phyloP scores from a whole-genome alignment of 1,140 invertebrate genomes.

The Panulirus ornatus region DNA sequence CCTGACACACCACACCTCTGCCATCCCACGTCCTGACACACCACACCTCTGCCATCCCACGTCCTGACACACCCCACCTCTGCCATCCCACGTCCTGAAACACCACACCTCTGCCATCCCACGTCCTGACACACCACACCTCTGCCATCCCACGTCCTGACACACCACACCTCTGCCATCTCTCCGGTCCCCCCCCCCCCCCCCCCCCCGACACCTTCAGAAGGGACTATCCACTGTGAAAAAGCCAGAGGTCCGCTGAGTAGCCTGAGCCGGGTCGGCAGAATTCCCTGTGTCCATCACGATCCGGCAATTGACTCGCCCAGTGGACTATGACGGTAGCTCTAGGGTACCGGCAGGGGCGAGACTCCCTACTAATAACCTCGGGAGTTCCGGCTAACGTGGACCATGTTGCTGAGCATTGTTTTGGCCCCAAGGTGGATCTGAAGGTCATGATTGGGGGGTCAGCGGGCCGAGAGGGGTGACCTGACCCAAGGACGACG shows the following conservation, averaged over 20 bases:
- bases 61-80: background rate
- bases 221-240: background rate
- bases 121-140: background rate
- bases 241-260: background rate
- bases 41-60: no score
- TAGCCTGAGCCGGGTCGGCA: background rate
- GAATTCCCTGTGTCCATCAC: slow-evolving; percentile 38
- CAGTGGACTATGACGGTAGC: slow-evolving; percentile 8
- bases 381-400: background rate
- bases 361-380: background rate
- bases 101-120: background rate
- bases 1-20: no score
- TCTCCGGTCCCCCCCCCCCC: slow-evolving; percentile 7
- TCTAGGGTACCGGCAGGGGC: no score
- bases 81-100: background rate
- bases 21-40: background rate
- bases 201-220: background rate
- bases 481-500: slow-evolving; percentile 46
- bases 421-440: background rate
- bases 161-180: background rate
- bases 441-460: slow-evolving; percentile 18
- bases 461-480: slow-evolving; percentile 40
- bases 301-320: slow-evolving; percentile 3
- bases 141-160: background rate
- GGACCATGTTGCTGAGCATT: background rate